A percentile compares a stretch with the other conserved stretches of the same genome.
phyloP scores from a whole-genome alignment of 1,140 invertebrate genomes.

The Schmidtea mediterranea region DNA sequence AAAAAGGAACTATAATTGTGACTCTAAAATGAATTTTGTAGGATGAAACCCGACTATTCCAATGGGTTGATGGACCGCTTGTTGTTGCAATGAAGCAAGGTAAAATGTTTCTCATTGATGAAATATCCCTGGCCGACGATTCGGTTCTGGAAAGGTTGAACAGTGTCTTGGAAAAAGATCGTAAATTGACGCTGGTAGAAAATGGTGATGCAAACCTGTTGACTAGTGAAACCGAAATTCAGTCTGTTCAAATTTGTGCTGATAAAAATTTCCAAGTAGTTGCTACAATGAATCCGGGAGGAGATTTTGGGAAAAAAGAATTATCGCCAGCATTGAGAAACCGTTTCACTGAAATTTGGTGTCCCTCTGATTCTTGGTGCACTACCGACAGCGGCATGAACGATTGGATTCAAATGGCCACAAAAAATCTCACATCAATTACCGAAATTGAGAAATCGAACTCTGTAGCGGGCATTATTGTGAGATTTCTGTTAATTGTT shows the following conservation, averaged over 20 bases:
- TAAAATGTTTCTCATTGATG: slow-evolving; percentile 68
- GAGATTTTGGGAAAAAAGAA: slow-evolving; percentile 98
- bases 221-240: background rate
- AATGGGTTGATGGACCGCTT: slow-evolving; percentile 87
- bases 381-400: background rate
- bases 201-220: slow-evolving; percentile 27
- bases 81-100: slow-evolving; percentile 64
- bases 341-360: slow-evolving; percentile 97
- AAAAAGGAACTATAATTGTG: too few relatives aligned
- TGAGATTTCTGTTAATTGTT: too few relatives aligned
- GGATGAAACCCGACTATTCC: slow-evolving; percentile 42
- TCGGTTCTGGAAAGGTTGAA: slow-evolving; percentile 89
- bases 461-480: background rate
- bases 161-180: slow-evolving; percentile 72
- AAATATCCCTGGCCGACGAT: slow-evolving; percentile 94
- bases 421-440: background rate
- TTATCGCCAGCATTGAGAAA: slow-evolving; percentile 84
- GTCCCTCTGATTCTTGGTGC: slow-evolving; percentile 34
- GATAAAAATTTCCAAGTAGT: slow-evolving; percentile 56
- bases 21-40: too few relatives aligned
- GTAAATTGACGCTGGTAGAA: slow-evolving; percentile 62
- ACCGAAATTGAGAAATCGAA: background rate
- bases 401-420: slow-evolving; percentile 31
- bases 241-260: slow-evolving; percentile 27
- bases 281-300: slow-evolving; percentile 97